Evolutionary conservation across 2,888 invertebrate genomes (phyloP).

Genomic region (Stenurella melanura): DNA sequence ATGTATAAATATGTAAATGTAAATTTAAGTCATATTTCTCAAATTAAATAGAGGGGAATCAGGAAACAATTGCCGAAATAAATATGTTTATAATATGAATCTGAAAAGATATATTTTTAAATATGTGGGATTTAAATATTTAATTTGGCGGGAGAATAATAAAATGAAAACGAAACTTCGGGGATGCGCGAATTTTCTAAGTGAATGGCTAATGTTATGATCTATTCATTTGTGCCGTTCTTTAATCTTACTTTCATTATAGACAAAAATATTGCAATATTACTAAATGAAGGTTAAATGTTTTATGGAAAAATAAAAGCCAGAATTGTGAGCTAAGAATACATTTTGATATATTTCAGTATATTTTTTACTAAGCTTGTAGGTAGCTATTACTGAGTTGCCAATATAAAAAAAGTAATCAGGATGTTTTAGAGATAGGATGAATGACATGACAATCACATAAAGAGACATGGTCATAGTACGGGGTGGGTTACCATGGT

Average conservation of each 20-base stretch:
- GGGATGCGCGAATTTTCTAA: not conserved
- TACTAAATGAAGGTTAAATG: too few relatives aligned
- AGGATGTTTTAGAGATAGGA: conserved; percentile 36
- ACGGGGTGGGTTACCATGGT: conserved; percentile 52
- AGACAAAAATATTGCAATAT: not conserved
- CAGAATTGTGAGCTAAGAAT: not conserved
- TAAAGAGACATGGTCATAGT: conserved; percentile 20
- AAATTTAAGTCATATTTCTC: too few relatives aligned
- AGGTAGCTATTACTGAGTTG: not conserved
- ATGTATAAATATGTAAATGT: too few relatives aligned
- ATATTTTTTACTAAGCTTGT: not conserved
- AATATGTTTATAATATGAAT: too few relatives aligned
- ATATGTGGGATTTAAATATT: not conserved
- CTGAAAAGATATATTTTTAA: too few relatives aligned
- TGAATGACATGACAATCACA: conserved; percentile 46
- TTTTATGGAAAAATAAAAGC: not conserved
- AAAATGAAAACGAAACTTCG: not conserved
- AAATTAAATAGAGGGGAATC: too few relatives aligned
- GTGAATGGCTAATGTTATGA: not conserved
- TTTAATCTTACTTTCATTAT: not conserved
- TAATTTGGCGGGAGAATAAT: not conserved
- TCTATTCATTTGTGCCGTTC: not conserved
- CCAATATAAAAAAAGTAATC: conserved; percentile 50
- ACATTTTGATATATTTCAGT: not conserved
- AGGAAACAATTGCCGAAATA: too few relatives aligned